Base-by-base conservation (phyloP, 2,113 vertebrate genomes). In the Catharus fuscescens region DNA sequence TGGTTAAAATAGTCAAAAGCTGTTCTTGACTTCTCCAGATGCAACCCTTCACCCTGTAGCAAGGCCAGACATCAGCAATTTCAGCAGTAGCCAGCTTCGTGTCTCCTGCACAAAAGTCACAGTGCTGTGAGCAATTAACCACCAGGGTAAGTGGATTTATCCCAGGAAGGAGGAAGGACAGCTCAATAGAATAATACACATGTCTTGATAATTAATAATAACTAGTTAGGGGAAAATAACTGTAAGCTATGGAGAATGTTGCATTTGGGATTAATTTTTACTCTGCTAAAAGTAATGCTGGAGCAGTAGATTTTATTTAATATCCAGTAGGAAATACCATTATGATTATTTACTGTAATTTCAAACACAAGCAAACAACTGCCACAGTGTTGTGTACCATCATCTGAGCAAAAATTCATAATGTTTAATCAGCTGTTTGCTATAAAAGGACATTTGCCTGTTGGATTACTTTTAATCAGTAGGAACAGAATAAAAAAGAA, bases 331-430 rank as follows among this genome's bases (percentile, higher is more conserved):
- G 70, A 95, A 91, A 80, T 48, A 80, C 21, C 61, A 42, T 15
- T 64, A 28, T 67, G 79, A 93, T 90, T 90, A 90, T 91, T 92
- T 80, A 88, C 72, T 78, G 29, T 52, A 23, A 78, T 93, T 93
- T 88, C 64, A 74, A 86, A 80, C 67, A 88, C 53, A 80, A 93
- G 38, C 7, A 88, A 91, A 47, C 40, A 61, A 61, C 34, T 80
- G 72, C 50, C 69, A 77, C 64, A 64, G 21, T 60, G 74, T 44
- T 59, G 40, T 28, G 56, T 67, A 66, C 66, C 40, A 47, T 50
- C 77, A 86, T 67, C 53, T 57, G 65, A 95, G 50, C 57, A 53
- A 36, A 65, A 91, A 71, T 24, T 81, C 61, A 19, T 79, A 48
- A 62, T 5, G 48, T 57, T 91, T 87, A 81, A 94, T 79, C 73